These are phyloP conservation scores for Propithecus coquereli DNA, from an alignment of 2,113 vertebrate species.

Conservation along the genomic window DNA sequence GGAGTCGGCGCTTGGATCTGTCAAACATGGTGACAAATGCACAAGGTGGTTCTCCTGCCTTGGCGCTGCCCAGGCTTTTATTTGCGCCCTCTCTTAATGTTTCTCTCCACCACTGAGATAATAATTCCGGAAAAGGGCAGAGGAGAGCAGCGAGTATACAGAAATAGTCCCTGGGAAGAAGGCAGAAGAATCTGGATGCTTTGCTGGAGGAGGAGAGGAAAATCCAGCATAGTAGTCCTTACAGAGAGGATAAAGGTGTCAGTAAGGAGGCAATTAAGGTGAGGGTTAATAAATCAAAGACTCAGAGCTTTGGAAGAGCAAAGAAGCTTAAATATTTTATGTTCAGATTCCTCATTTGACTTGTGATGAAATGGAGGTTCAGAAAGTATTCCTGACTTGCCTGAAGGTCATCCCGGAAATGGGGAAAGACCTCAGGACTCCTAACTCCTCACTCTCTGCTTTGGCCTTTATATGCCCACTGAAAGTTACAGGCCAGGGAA, in stretches of 20 bases:
- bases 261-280: background rate
- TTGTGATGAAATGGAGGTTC: background rate
- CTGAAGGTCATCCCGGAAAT: background rate
- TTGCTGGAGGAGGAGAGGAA: background rate
- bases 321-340: background rate
- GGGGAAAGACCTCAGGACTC: background rate
- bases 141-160: background rate
- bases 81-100: background rate
- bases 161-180: background rate
- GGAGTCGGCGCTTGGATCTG: rapidly evolving
- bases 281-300: background rate
- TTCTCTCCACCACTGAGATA: background rate
- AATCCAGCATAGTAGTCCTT: background rate
- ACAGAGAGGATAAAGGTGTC: background rate
- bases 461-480: background rate
- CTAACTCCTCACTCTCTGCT: background rate
- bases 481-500: background rate
- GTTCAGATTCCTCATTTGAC: background rate
- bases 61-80: background rate
- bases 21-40: background rate
- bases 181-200: background rate
- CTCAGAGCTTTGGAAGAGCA: background rate
- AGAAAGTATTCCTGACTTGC: background rate
- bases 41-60: background rate
- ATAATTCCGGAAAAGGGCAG: background rate